A percentile compares a stretch with the other conserved stretches of the same genome.
phyloP scores from a whole-genome alignment of 2,113 vertebrate species.

The Toxostoma redivivum region DNA sequence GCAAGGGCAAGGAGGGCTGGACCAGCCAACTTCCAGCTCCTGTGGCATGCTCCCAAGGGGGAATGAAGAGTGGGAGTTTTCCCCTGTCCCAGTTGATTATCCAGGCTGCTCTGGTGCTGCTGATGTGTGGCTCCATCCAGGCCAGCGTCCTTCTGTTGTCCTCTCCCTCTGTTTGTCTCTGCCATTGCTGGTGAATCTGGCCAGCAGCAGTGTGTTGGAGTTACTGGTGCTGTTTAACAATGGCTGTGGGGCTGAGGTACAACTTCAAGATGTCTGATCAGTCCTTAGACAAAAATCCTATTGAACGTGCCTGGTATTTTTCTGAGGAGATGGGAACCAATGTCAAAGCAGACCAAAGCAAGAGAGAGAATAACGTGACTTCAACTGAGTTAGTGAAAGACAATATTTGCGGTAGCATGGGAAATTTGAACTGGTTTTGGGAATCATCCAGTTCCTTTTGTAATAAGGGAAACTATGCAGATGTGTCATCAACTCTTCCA shows the following conservation, averaged over 20 bases:
- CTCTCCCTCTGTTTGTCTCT: neutral
- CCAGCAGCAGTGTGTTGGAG: neutral
- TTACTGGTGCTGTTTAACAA: neutral
- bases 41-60: rapidly evolving
- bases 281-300: neutral
- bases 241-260: neutral
- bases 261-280: neutral
- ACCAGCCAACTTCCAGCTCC: neutral
- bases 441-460: neutral
- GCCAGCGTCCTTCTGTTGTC: neutral
- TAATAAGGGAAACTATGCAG: neutral
- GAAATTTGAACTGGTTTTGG: neutral
- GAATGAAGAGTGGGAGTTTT: neutral
- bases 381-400: neutral
- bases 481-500: neutral
- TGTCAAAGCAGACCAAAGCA: neutral
- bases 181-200: neutral
- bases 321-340: neutral
- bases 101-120: neutral
- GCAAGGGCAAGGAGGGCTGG: neutral
- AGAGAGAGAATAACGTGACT: neutral
- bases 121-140: neutral
- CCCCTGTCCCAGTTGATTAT: rapidly evolving
- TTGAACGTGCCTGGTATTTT: neutral
- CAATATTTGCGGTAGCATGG: neutral